Base-by-base conservation (phyloP, 53 echinoderm and acorn worm species). In the Henricia sp. region DNA sequence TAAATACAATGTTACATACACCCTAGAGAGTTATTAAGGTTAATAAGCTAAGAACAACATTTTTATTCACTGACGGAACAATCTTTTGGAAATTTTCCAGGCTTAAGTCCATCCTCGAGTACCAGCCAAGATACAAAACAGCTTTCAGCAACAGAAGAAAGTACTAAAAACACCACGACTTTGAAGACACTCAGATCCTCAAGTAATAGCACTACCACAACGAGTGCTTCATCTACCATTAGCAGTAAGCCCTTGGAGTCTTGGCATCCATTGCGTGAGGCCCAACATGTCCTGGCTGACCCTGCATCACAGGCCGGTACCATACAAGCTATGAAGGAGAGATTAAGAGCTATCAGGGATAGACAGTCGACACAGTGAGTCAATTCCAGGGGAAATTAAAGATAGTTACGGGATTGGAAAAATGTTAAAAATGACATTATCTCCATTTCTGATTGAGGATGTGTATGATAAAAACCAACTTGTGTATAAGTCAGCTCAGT, bases 291-390 rank as follows among this genome's bases (percentile, higher is more conserved):
- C 36, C 40, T 94, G 19, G 66, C 57, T 6, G 97, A 96, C 52
- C 97, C 97, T 2, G 80, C 97, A 0, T 94, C 94, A 27, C 87
- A 89, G 62, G 97, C 97, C 1, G 93, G 92, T 4, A 94, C 94
- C 38, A 80, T 96, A 8, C 83, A 77, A 9, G 86, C 65, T n/a
- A 71, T 92, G 89, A 93, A 93, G 83, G 84, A 85, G 48, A 85
- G 71, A 38, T 59, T 88, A 36, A 52, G 56, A 16, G 70, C 36
- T 0, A 80, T 80, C 50, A 46, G 80, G 13, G 80, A 80, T 32
- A 38, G 25, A 20, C 48, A 44, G 26, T 27, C 11, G 3, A 23
- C 30, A 6, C 13, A 42, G 80, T 77, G 44, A 82, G 70, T 38
- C 39, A 50, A n/a, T n/a, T n/a, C n/a, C n/a, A n/a, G n/a, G n/a